Evolutionary conservation across 2,113 vertebrate genomes (phyloP).

Genomic region (Neopipo cinnamomea): DNA sequence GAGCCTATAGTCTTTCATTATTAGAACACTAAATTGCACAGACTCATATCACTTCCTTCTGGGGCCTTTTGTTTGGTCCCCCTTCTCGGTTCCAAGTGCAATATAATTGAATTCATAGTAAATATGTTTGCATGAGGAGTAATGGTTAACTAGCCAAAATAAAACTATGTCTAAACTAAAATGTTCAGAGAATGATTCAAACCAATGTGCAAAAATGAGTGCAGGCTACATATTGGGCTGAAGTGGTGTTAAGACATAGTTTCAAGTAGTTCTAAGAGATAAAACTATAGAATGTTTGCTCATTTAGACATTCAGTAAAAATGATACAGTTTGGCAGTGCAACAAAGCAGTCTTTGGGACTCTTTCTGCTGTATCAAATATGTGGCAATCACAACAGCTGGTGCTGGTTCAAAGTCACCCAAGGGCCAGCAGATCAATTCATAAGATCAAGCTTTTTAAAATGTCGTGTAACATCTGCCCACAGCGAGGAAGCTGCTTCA

Average conservation of each 20-base stretch:
- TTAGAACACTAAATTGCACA: neutral
- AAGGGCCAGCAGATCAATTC: neutral
- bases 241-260: accelerated
- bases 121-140: neutral
- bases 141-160: neutral
- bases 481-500: neutral
- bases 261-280: neutral
- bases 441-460: neutral
- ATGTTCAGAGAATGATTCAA: neutral
- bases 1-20: neutral
- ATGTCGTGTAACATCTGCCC: neutral
- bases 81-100: neutral
- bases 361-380: neutral
- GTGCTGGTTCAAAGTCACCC: neutral
- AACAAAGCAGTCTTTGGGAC: neutral
- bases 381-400: neutral
- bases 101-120: neutral
- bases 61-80: neutral
- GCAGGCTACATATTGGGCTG: neutral
- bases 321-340: neutral
- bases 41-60: neutral
- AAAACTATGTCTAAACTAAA: neutral
- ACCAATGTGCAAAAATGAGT: neutral
- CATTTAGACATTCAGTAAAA: neutral
- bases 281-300: neutral